These are phyloP conservation scores for Philereme transversata DNA, from an alignment of 2,888 invertebrate genomes.

Conservation along the genomic window DNA sequence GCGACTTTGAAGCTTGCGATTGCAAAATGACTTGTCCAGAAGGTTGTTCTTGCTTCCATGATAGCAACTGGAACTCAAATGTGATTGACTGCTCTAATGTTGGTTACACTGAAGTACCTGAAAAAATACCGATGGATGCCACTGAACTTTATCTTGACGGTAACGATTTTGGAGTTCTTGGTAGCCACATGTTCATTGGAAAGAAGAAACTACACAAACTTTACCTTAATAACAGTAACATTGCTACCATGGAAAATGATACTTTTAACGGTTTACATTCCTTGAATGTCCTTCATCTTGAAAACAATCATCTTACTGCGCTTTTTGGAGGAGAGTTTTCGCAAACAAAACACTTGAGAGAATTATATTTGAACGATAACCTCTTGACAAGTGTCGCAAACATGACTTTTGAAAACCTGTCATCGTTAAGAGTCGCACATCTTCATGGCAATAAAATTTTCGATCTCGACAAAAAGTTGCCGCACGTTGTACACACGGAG, in stretches of 20 bases:
- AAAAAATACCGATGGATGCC: constrained; percentile 94
- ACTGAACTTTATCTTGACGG: constrained; percentile 94
- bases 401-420: constrained; percentile 89
- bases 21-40: constrained; percentile 95
- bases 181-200: constrained; percentile 92
- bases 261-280: constrained; percentile 91
- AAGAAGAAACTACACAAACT: constrained; percentile 91
- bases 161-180: constrained; percentile 89
- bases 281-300: constrained; percentile 89
- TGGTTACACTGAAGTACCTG: constrained; percentile 88
- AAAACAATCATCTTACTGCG: constrained; percentile 88
- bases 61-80: constrained; percentile 92
- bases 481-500: constrained; percentile 84
- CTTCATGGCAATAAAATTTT: constrained; percentile 90
- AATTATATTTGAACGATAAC: constrained; percentile 92
- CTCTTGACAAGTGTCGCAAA: constrained; percentile 88
- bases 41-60: constrained; percentile 93
- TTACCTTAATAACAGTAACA: constrained; percentile 90
- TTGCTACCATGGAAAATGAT: constrained; percentile 88
- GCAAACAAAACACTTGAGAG: constrained; percentile 89
- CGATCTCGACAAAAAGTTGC: constrained; percentile 87
- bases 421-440: constrained; percentile 87
- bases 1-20: constrained; percentile 94
- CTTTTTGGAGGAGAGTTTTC: constrained; percentile 91
- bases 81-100: constrained; percentile 92